These are phyloP conservation scores for Loripinus fragilis DNA, from an alignment of 2,888 invertebrate species.

Conservation along the genomic window DNA sequence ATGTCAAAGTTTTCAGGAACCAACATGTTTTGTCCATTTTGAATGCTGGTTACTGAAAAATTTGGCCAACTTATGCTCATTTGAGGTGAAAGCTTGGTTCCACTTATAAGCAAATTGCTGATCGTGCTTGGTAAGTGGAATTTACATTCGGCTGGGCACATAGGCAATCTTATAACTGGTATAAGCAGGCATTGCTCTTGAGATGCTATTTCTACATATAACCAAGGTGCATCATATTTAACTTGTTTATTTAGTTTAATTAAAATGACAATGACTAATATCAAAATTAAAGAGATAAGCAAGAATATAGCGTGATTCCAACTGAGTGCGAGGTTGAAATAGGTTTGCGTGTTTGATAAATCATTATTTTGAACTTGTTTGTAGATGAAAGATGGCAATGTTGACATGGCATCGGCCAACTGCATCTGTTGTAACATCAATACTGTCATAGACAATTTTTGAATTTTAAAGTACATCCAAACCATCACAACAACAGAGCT, in stretches of 20 bases:
- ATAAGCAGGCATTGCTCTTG: background rate
- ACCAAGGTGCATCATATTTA: slow-evolving; percentile 1
- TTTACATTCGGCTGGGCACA: slow-evolving; percentile 12
- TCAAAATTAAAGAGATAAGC: slow-evolving; percentile 9
- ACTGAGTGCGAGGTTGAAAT: background rate
- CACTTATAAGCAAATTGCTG: background rate
- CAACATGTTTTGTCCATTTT: slow-evolving; percentile 6
- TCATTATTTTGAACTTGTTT: background rate
- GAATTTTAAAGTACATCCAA: slow-evolving; percentile 10
- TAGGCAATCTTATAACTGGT: slow-evolving; percentile 10
- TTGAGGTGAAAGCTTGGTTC: background rate
- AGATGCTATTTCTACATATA: slow-evolving; percentile 6
- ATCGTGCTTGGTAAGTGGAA: background rate
- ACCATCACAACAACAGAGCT: background rate
- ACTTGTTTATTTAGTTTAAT: background rate
- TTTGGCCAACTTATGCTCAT: slow-evolving; percentile 9
- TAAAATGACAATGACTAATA: slow-evolving; percentile 1
- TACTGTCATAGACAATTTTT: slow-evolving; percentile 19
- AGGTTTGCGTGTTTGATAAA: background rate
- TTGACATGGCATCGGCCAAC: background rate
- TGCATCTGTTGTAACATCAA: slow-evolving; percentile 23
- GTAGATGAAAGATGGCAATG: slow-evolving; percentile 33
- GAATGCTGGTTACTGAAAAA: slow-evolving; percentile 7
- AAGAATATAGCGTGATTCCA: slow-evolving; percentile 28
- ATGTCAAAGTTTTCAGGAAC: slow-evolving; percentile 1